Percentiles rank a stretch among this genome's conserved stretches.
phyloP scores from a whole-genome alignment of 2,888 invertebrate species.

The Blastobasis adustella region DNA sequence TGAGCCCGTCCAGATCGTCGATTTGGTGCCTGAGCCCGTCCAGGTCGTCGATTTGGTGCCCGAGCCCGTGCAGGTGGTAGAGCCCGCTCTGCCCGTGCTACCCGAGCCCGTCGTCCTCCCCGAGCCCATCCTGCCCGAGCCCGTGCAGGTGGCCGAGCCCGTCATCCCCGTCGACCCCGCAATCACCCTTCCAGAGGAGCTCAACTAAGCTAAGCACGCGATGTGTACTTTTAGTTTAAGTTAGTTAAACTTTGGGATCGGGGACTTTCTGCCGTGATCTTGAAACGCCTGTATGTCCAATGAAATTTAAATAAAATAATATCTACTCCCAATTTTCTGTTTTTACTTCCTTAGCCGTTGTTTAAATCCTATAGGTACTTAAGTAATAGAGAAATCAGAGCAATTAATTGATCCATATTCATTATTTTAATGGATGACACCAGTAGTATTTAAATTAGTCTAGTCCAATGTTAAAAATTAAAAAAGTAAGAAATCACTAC shows the following conservation, averaged over 20 bases:
- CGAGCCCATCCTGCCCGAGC: background rate
- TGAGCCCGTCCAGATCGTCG: constrained; percentile 14
- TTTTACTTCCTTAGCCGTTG: no score
- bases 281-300: constrained; percentile 2
- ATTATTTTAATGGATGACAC: no score
- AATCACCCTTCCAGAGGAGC: constrained; percentile 9
- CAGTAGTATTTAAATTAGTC: no score
- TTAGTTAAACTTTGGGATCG: background rate
- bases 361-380: no score
- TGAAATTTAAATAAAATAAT: background rate
- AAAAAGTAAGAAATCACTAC: no score
- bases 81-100: background rate
- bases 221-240: background rate
- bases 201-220: constrained; percentile 9
- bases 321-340: no score
- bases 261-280: constrained; percentile 1
- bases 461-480: no score
- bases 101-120: background rate
- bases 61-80: background rate
- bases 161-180: constrained; percentile 6
- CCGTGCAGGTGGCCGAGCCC: background rate
- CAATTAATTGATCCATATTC: no score
- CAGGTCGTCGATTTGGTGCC: constrained; percentile 1
- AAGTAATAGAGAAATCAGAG: no score
- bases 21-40: constrained; percentile 5